Conservation (phyloP, 2,113 vertebrate species). For the Noctilio leporinus region DNA sequence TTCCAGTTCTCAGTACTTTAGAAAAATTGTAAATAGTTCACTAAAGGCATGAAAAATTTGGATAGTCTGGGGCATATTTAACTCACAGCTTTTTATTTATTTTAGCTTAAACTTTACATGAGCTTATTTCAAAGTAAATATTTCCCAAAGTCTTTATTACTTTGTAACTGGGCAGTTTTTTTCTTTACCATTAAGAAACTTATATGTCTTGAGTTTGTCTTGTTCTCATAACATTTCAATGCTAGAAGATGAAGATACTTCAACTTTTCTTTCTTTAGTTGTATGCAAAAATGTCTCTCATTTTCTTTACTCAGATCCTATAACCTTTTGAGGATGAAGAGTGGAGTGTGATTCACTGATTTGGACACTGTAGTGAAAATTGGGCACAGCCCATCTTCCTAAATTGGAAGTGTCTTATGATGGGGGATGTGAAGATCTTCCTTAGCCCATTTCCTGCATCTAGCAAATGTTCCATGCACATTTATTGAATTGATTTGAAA, state of each 20-base stretch:
- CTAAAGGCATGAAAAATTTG: background rate
- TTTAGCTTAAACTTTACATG: background rate
- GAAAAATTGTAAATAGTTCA: background rate
- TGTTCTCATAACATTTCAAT: background rate
- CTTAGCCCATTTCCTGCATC: background rate
- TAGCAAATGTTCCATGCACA: background rate
- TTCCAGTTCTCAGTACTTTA: conserved; percentile 1
- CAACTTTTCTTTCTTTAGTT: background rate
- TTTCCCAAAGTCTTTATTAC: conserved; percentile 33
- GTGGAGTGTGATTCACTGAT: background rate
- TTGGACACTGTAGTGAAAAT: background rate
- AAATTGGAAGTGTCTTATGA: background rate
- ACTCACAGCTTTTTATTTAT: background rate
- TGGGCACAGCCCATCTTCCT: background rate
- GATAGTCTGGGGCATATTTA: background rate
- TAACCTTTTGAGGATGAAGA: background rate
- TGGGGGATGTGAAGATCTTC: background rate
- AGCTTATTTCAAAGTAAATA: background rate
- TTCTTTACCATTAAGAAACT: background rate
- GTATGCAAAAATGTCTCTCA: background rate
- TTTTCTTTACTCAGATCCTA: conserved; percentile 4
- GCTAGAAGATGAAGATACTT: background rate
- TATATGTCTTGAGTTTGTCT: background rate
- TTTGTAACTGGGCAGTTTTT: conserved; percentile 5
- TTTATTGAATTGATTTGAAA: background rate